phyloP scores from a whole-genome alignment of 2,888 invertebrate species.

The Galeopsomyia nigrocyanea region DNA sequence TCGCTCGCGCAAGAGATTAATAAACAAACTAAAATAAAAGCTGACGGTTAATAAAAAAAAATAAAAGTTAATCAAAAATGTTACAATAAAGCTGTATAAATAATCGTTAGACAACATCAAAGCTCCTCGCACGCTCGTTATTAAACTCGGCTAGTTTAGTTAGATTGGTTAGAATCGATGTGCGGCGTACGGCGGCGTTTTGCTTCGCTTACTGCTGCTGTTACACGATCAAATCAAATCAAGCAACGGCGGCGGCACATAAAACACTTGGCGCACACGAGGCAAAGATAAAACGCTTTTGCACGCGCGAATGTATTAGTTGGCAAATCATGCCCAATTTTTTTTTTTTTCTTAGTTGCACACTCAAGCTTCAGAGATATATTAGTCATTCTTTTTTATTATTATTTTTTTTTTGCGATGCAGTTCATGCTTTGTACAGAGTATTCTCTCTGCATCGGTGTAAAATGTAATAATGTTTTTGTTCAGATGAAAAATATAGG shows the following conservation, averaged over 20 bases:
- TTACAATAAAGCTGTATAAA: no score
- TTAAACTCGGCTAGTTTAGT: no score
- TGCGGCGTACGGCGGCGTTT: no score
- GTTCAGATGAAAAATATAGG: no score
- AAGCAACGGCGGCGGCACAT: constrained; percentile 11
- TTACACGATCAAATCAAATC: constrained; percentile 1
- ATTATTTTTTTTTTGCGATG: constrained; percentile 18
- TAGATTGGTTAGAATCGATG: no score
- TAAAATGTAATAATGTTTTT: constrained; percentile 22
- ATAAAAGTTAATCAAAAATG: neutral
- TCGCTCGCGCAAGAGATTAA: neutral
- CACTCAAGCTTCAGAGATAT: constrained; percentile 43
- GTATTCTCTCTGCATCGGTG: constrained; percentile 49
- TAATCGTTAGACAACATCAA: no score
- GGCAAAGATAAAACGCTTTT: constrained; percentile 24
- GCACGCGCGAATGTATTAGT: constrained; percentile 22
- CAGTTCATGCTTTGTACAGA: constrained; percentile 45
- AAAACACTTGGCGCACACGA: neutral
- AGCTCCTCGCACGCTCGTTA: no score
- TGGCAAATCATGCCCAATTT: constrained; percentile 6
- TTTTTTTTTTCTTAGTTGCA: constrained; percentile 22
- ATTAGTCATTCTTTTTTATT: constrained; percentile 32
- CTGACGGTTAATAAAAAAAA: constrained; percentile 8
- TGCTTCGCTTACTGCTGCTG: no score
- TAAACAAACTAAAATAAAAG: constrained; percentile 20